Evolutionary conservation across 2,113 vertebrate species (phyloP).

Genomic region (Spermophilus dauricus): DNA sequence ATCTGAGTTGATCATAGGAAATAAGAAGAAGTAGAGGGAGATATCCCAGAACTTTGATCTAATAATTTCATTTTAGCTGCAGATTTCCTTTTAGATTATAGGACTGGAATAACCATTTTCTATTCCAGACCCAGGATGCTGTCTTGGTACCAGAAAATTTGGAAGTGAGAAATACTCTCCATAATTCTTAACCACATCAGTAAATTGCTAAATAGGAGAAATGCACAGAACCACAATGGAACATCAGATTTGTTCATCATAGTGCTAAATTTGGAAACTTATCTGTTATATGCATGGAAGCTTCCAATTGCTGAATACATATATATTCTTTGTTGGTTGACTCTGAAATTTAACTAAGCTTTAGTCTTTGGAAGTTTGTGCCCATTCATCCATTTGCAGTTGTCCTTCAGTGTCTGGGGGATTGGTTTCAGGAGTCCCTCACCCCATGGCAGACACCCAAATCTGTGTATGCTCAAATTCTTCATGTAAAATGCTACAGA

Average conservation of each 20-base stretch:
- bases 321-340: neutral
- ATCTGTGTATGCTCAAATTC: neutral
- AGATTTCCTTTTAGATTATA: neutral
- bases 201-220: constrained; percentile 28
- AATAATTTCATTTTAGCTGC: neutral
- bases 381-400: neutral
- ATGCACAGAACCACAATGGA: neutral
- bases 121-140: neutral
- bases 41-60: neutral
- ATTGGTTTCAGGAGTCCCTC: neutral
- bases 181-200: neutral
- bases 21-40: neutral
- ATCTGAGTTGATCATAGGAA: neutral
- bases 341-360: neutral
- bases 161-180: neutral
- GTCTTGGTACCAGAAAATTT: neutral
- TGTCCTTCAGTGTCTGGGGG: neutral
- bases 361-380: neutral
- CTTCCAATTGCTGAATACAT: neutral
- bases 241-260: neutral
- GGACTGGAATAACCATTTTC: neutral
- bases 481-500: neutral
- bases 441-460: neutral
- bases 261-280: neutral
- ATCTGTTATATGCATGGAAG: neutral